phyloP scores from a whole-genome alignment of 1,140 invertebrate species.

The Drosophila funebris region DNA sequence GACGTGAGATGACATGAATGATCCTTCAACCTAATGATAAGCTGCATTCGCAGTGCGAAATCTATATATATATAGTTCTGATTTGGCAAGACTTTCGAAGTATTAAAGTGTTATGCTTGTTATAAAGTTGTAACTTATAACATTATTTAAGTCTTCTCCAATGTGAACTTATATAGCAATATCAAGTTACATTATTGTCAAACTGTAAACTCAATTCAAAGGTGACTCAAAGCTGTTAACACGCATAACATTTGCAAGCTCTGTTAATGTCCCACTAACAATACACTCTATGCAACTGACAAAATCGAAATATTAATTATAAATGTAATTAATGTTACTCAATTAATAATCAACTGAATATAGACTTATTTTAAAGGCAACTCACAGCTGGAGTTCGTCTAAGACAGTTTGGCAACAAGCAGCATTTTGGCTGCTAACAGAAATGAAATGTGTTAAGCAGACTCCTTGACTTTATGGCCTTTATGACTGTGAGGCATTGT shows the following conservation, averaged over 20 bases:
- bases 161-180: too few species aligned
- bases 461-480: background rate
- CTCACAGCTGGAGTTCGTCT: background rate
- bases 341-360: background rate
- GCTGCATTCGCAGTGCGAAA: background rate
- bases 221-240: too few species aligned
- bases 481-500: slow-evolving; percentile 14
- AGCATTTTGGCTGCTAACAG: background rate
- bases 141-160: too few species aligned
- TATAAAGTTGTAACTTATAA: too few species aligned
- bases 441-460: slow-evolving; percentile 12
- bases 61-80: background rate
- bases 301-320: background rate
- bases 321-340: background rate
- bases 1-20: background rate
- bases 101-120: too few species aligned
- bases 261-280: too few species aligned
- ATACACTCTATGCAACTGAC: too few species aligned
- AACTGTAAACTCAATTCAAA: too few species aligned
- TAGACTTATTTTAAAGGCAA: slow-evolving; percentile 1
- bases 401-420: background rate
- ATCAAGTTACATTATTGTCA: too few species aligned
- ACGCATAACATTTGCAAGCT: too few species aligned
- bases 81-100: too few species aligned
- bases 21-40: background rate